Conservation (phyloP, 2,888 invertebrate species). For the Aricia artaxerxes region DNA sequence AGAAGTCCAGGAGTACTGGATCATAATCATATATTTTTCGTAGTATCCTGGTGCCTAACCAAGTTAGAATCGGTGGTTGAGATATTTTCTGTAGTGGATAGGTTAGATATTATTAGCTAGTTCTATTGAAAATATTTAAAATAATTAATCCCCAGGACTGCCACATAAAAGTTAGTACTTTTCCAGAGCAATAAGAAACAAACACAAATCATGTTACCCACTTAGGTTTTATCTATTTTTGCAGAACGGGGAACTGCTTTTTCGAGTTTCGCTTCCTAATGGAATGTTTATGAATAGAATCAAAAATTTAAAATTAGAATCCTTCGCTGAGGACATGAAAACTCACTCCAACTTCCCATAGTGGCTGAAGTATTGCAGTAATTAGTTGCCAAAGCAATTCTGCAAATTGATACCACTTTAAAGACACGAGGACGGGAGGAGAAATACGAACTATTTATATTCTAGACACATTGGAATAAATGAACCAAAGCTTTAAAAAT, state of each 20-base stretch:
- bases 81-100: background rate
- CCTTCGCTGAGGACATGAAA: slow-evolving; percentile 35
- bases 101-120: no score
- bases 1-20: no score
- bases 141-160: no score
- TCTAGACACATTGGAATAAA: slow-evolving; percentile 26
- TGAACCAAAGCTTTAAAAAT: slow-evolving; percentile 9
- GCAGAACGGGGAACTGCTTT: background rate
- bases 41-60: no score
- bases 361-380: slow-evolving; percentile 12
- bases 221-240: background rate
- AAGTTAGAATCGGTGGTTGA: background rate
- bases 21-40: no score
- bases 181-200: no score
- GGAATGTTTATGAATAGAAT: background rate
- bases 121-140: no score
- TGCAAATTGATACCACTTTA: slow-evolving; percentile 30
- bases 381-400: slow-evolving; percentile 30
- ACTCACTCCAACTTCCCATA: slow-evolving; percentile 33
- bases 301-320: background rate
- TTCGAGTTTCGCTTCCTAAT: background rate
- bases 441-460: slow-evolving; percentile 25
- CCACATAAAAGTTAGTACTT: background rate
- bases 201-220: no score
- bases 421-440: slow-evolving; percentile 17